phyloP scores from a whole-genome alignment of 1,140 invertebrate genomes.

The Plutomurus gul region DNA sequence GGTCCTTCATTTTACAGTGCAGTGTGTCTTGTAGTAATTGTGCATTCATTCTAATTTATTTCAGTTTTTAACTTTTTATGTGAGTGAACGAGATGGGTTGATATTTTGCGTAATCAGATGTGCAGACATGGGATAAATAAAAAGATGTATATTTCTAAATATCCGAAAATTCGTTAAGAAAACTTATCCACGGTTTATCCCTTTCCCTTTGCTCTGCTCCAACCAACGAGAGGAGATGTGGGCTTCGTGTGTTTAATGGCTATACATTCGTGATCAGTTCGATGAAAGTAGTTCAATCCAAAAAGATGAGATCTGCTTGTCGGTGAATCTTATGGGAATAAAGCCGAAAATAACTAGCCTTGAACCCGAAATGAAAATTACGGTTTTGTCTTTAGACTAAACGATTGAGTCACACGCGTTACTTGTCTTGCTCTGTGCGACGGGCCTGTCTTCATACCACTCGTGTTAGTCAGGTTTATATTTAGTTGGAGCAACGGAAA shows the following conservation, averaged over 20 bases:
- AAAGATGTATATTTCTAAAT: too few species aligned
- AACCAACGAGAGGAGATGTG: too few species aligned
- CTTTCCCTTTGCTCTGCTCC: too few species aligned
- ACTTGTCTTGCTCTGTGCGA: not conserved
- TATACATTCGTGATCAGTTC: not conserved
- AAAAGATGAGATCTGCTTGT: slow-evolving; percentile 6
- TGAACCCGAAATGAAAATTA: slow-evolving; percentile 27
- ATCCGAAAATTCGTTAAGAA: too few species aligned
- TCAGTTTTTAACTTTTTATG: too few species aligned
- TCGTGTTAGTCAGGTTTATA: slow-evolving; percentile 15
- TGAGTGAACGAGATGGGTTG: too few species aligned
- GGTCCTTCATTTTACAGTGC: too few species aligned
- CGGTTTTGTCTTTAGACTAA: slow-evolving; percentile 17
- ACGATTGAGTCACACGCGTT: slow-evolving; percentile 10
- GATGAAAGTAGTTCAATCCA: slow-evolving; percentile 24
- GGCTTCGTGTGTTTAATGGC: not conserved
- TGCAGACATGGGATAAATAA: too few species aligned
- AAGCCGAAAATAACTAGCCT: slow-evolving; percentile 16
- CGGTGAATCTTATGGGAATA: not conserved
- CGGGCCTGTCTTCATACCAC: slow-evolving; percentile 9
- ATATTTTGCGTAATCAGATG: too few species aligned
- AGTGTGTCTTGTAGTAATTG: too few species aligned
- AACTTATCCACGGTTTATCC: too few species aligned
- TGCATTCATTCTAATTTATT: too few species aligned
- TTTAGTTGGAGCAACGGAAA: not conserved